Evolutionary conservation across 2,113 vertebrate genomes (phyloP).

Genomic region (Tychaedon coryphoeus): DNA sequence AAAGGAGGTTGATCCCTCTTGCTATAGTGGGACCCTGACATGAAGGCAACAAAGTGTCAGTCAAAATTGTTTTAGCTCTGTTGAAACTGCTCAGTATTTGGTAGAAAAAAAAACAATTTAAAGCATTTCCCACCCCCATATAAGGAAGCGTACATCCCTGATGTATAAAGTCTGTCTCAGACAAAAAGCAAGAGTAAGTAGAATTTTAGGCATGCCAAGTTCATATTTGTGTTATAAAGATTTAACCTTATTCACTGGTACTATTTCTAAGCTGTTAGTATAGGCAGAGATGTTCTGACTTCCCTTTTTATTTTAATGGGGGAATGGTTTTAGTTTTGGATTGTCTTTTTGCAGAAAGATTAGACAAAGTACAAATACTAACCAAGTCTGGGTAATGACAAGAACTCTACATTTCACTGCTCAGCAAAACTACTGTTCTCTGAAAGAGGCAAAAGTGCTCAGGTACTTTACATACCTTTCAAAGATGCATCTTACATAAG

Average conservation of each 20-base stretch:
- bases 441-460: background rate
- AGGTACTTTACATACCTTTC: background rate
- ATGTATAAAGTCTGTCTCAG: background rate
- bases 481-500: background rate
- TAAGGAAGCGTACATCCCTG: background rate
- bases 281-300: background rate
- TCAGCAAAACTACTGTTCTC: background rate
- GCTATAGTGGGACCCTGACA: background rate
- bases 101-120: background rate
- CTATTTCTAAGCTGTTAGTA: background rate
- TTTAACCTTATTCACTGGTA: background rate
- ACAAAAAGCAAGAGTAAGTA: background rate
- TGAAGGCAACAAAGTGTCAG: background rate
- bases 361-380: background rate
- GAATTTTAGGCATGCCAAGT: background rate
- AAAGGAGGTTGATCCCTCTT: accelerated
- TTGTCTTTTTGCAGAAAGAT: background rate
- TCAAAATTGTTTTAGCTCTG: background rate
- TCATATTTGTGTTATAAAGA: accelerated
- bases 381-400: background rate
- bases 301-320: background rate
- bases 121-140: background rate
- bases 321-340: background rate
- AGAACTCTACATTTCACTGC: background rate
- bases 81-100: background rate